Conservation (phyloP, 2,797 vertebrate genomes). For the Apodemus agrarius region DNA sequence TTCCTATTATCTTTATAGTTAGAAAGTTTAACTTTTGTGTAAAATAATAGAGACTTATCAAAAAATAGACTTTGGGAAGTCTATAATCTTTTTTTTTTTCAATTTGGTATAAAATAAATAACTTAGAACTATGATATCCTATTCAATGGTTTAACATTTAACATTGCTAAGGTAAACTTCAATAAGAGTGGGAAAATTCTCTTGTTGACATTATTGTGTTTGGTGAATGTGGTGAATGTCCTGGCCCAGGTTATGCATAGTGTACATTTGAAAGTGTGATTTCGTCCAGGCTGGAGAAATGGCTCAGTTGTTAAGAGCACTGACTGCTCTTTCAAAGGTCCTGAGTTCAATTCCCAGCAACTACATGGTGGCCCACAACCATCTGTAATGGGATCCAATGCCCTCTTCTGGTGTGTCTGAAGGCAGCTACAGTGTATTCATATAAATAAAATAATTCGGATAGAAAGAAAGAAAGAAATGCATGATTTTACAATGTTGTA, state of each 20-base stretch:
- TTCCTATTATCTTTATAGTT: constrained; percentile 47
- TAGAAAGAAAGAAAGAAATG: not conserved
- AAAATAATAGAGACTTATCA: not conserved
- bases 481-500: not conserved
- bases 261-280: not conserved
- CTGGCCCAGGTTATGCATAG: not conserved
- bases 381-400: too few species aligned
- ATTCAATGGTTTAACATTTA: constrained; percentile 54
- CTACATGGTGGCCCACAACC: too few species aligned
- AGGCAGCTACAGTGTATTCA: too few species aligned
- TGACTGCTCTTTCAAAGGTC: too few species aligned
- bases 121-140: not conserved
- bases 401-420: too few species aligned
- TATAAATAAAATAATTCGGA: too few species aligned
- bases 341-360: too few species aligned
- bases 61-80: constrained; percentile 7
- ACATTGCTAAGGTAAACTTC: not conserved
- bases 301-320: too few species aligned
- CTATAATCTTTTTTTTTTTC: not conserved
- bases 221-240: constrained; percentile 26
- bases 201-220: not conserved
- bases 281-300: not conserved
- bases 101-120: constrained; percentile 58
- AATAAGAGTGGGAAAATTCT: constrained; percentile 40
- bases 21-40: constrained; percentile 19